A percentile compares a stretch with the other conserved stretches of the same genome.
Evolutionary conservation across 2,888 invertebrate species (phyloP).

Genomic region (Choreutis nemorana): DNA sequence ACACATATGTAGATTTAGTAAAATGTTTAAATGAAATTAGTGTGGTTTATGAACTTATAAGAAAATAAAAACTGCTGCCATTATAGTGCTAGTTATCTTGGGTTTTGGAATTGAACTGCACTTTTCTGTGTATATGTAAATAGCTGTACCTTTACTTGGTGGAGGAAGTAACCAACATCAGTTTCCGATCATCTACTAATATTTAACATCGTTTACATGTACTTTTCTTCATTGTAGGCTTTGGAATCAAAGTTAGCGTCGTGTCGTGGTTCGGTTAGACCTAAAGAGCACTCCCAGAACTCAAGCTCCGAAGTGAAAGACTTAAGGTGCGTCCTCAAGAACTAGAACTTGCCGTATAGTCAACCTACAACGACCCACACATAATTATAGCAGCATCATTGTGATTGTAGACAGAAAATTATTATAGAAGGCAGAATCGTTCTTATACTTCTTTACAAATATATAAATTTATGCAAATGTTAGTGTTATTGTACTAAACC

Average conservation of each 20-base stretch:
- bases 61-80: too few species aligned
- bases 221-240: constrained; percentile 69
- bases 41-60: too few species aligned
- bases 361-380: constrained; percentile 15
- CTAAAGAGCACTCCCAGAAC: constrained; percentile 63
- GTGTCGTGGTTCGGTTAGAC: constrained; percentile 67
- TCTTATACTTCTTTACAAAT: too few species aligned
- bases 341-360: constrained; percentile 31
- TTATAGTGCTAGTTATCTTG: too few species aligned
- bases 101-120: too few species aligned
- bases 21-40: too few species aligned
- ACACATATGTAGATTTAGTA: constrained; percentile 1
- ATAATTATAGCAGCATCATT: background rate
- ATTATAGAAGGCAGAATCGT: too few species aligned
- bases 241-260: constrained; percentile 75
- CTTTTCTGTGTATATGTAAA: constrained; percentile 1
- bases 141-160: constrained; percentile 8
- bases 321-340: constrained; percentile 67
- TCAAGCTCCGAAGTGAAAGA: constrained; percentile 59
- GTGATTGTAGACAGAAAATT: background rate
- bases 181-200: constrained; percentile 45
- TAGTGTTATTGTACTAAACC: too few species aligned
- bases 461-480: too few species aligned
- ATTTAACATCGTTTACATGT: constrained; percentile 56
- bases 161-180: constrained; percentile 22